phyloP scores from a whole-genome alignment of 1,140 invertebrate genomes.

The Adoxophyes honmai region DNA sequence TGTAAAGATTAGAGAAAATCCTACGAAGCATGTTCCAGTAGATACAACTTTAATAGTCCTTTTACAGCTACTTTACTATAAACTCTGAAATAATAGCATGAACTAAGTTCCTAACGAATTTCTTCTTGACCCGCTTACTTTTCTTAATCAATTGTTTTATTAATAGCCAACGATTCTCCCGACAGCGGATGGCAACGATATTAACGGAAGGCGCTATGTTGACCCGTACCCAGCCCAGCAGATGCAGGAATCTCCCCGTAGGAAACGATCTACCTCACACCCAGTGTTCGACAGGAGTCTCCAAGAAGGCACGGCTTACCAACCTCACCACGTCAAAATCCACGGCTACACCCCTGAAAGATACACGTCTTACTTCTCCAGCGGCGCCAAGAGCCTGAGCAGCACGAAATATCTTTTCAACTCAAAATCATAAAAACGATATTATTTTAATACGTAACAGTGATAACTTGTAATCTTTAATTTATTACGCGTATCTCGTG shows the following conservation, averaged over 20 bases:
- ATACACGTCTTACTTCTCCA: conserved; percentile 65
- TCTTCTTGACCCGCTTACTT: no score
- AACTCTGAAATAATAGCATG: no score
- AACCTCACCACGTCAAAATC: conserved; percentile 48
- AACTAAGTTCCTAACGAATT: no score
- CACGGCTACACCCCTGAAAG: conserved; percentile 59
- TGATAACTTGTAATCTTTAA: no score
- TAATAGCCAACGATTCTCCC: conserved; percentile 68
- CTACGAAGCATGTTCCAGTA: no score
- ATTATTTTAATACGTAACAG: no score
- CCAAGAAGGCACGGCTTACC: conserved; percentile 27
- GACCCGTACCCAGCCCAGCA: conserved; percentile 64
- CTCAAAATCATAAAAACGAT: not conserved
- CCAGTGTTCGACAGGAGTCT: conserved; percentile 39
- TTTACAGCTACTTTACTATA: no score
- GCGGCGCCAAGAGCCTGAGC: conserved; percentile 31
- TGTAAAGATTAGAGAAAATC: no score
- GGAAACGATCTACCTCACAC: conserved; percentile 54
- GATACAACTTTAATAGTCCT: no score
- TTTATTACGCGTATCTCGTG: no score
- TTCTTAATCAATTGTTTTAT: conserved; percentile 39
- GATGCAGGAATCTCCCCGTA: conserved; percentile 63
- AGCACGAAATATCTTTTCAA: conserved; percentile 40
- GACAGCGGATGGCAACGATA: conserved; percentile 72
- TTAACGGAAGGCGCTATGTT: conserved; percentile 60